Percentiles rank a stretch among this genome's conserved stretches.
Evolutionary conservation across 2,797 vertebrate species (phyloP).

Genomic region (Brachyalestes nurse): DNA sequence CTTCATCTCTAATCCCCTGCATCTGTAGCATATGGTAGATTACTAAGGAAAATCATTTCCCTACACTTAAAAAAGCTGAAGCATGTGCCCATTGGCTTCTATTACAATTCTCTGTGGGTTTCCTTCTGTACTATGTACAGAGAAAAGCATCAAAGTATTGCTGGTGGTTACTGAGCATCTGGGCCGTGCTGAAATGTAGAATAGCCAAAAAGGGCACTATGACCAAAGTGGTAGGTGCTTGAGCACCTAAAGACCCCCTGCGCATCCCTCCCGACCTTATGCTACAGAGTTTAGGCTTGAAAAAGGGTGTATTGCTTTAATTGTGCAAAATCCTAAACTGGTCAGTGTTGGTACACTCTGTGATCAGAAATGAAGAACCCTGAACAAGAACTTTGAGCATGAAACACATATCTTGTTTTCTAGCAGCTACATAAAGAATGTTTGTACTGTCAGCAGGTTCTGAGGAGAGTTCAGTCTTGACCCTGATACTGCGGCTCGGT

Average conservation of each 20-base stretch:
- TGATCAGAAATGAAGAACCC: neutral
- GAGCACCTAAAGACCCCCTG: no score
- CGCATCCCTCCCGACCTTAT: neutral
- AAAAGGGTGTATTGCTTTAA: neutral
- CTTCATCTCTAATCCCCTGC: neutral
- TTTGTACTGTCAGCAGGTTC: slow-evolving; percentile 27
- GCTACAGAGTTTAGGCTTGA: neutral
- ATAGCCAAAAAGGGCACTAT: no score
- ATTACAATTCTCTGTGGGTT: neutral
- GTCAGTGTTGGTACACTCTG: neutral
- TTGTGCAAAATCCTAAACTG: neutral
- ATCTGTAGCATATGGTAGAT: neutral
- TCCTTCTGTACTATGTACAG: neutral
- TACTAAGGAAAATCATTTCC: neutral
- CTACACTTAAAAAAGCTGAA: neutral
- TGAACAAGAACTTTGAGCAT: slow-evolving; percentile 18
- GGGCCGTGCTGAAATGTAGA: no score
- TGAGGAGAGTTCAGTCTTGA: neutral
- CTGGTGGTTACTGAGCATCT: no score
- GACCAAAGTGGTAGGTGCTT: no score
- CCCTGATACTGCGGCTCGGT: neutral
- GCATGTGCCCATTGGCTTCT: neutral
- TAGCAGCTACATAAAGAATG: slow-evolving; percentile 29
- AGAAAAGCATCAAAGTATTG: neutral
- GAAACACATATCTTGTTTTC: slow-evolving; percentile 15